Base-by-base conservation (phyloP, 1,140 invertebrate genomes). In the roundworm (Caenorhabditis elegans) region DNA sequence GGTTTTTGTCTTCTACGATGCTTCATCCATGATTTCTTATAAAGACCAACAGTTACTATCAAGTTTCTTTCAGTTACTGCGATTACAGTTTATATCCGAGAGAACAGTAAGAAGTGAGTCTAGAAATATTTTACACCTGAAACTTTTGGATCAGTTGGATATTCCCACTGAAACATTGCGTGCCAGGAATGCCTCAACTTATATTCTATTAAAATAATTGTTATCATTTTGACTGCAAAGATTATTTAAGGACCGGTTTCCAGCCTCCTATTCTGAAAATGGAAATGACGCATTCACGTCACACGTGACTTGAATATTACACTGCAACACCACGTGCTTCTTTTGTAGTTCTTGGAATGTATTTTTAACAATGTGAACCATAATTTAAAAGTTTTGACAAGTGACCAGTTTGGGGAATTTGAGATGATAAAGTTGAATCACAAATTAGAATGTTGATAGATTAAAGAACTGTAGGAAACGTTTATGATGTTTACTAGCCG, bases 341-440 rank as follows among this genome's bases (percentile, higher is more conserved):
- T 53, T 53, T 22, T 53, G 53, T 60, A 60, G 53, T 60, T 60
- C 53, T 60, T 6, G 53, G n/a, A 60, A 60, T 60, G 53, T 60
- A 60, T 60, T 60, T 60, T 60, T 34, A 60, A 60, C 53, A 17
- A 60, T 17, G 3, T 17, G 31, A 17, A 60, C 53, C n/a, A n/a
- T n/a, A n/a, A n/a, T n/a, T n/a, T n/a, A n/a, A n/a, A n/a, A n/a
- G n/a, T n/a, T n/a, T 31, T 31, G 13, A 31, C 26, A 31, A n/a
- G 19, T 17, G 13, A 34, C 26, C 13, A 53, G 49, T 53, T 53
- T 6, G 49, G 49, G 8, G 24, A 53, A 6, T 26, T 3, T 48
- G 15, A n/a, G n/a, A n/a, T n/a, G 46, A 48, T 60, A 26, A n/a
- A n/a, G 19, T 13, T 13, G 49, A 17, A 26, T 8, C 17, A 26